Conservation (phyloP, 2,113 vertebrate genomes). For the Cyanoderma ruficeps region DNA sequence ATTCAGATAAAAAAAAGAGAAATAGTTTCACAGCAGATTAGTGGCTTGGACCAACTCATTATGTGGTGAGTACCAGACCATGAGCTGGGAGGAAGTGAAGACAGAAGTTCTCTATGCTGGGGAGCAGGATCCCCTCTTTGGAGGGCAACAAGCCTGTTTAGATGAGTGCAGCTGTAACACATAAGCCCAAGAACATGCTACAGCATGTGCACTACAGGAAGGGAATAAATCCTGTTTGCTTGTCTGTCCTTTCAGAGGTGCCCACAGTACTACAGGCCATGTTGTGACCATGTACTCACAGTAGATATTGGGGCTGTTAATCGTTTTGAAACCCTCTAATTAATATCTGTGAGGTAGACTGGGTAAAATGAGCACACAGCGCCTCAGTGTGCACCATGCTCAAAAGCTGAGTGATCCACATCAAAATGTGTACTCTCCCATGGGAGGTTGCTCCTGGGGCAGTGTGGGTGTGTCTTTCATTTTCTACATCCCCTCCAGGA, state of each 20-base stretch:
- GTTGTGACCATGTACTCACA: neutral
- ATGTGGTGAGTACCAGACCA: neutral
- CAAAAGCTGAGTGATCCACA: neutral
- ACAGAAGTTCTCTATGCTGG: accelerated
- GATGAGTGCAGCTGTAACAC: neutral
- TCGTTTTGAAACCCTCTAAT: accelerated
- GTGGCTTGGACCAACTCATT: neutral
- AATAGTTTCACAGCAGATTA: neutral
- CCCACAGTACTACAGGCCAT: too few relatives aligned
- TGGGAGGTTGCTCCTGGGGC: neutral
- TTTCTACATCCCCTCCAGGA: neutral
- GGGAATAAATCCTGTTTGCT: neutral
- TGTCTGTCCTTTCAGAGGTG: neutral
- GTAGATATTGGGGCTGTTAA: neutral
- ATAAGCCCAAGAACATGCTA: accelerated
- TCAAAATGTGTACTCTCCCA: accelerated
- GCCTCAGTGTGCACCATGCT: accelerated
- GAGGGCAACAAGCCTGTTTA: neutral
- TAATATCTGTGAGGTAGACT: neutral
- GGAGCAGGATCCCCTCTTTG: neutral
- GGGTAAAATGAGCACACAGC: accelerated
- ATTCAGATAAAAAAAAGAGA: neutral
- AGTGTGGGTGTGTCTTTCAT: neutral
- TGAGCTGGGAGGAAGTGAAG: neutral
- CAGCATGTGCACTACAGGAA: neutral